phyloP scores from a whole-genome alignment of 2,888 invertebrate genomes.

The Drosophila nigricruria region DNA sequence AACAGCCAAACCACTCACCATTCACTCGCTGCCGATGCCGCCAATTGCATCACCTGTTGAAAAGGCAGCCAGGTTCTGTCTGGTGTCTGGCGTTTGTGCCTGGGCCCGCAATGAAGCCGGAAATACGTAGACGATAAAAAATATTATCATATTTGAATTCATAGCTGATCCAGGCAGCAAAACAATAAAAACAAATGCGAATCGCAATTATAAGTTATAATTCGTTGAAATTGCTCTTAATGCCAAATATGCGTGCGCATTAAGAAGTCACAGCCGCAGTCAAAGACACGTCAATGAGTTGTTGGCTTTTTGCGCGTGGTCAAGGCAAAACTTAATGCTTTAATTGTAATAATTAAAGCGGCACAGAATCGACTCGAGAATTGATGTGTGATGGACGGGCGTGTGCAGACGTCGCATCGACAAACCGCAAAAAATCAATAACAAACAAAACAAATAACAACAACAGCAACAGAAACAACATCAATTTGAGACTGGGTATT shows the following conservation, averaged over 20 bases:
- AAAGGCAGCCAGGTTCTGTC: conserved; percentile 38
- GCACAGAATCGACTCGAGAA: conserved; percentile 59
- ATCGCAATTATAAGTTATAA: conserved; percentile 36
- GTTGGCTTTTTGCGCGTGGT: conserved; percentile 37
- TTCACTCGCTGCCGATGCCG: conserved; percentile 43
- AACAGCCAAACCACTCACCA: conserved; percentile 51
- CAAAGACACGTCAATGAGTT: conserved; percentile 48
- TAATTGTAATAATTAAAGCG: conserved; percentile 70
- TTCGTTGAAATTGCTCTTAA: conserved; percentile 56
- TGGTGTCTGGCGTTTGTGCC: not conserved
- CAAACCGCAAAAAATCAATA: conserved; percentile 58
- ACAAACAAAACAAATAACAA: conserved; percentile 14
- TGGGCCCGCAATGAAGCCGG: conserved; percentile 5
- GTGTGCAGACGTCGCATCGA: conserved; percentile 25
- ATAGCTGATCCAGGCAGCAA: conserved; percentile 2
- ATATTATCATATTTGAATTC: conserved; percentile 43
- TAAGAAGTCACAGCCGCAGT: conserved; percentile 40
- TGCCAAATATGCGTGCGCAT: conserved; percentile 58
- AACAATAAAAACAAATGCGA: conserved; percentile 31
- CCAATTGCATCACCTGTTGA: conserved; percentile 45
- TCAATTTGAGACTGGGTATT: conserved; percentile 56
- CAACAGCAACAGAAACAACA: conserved; percentile 18
- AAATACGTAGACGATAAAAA: conserved; percentile 28
- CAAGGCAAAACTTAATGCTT: conserved; percentile 63
- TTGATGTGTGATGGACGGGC: conserved; percentile 44